phyloP scores from a whole-genome alignment of 2,797 vertebrate genomes.

The Halcyon leucocephala region DNA sequence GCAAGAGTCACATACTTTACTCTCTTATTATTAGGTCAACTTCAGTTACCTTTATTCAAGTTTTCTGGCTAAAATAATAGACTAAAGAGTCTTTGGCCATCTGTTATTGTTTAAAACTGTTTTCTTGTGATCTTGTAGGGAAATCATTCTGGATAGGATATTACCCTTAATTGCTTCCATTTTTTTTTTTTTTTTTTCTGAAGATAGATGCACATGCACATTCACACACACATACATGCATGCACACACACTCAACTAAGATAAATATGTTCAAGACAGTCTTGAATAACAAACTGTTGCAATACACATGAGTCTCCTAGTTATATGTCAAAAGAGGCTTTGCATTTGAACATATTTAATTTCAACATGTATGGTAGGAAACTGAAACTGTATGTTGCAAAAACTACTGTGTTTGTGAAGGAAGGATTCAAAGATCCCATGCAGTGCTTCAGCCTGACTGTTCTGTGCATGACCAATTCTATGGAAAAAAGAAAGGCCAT shows the following conservation, averaged over 20 bases:
- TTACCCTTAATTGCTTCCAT: not conserved
- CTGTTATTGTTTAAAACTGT: not conserved
- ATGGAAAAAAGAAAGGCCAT: not conserved
- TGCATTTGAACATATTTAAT: not conserved
- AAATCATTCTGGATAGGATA: not conserved
- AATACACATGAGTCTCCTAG: not conserved
- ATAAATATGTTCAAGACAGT: not conserved
- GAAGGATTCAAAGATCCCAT: not conserved
- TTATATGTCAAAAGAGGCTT: not conserved
- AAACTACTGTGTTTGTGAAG: not conserved
- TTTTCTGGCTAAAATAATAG: not conserved
- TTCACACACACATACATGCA: not conserved
- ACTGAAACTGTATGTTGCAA: not conserved
- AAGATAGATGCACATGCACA: not conserved
- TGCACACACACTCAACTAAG: not conserved
- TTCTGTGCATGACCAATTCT: not conserved
- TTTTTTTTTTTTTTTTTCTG: not conserved
- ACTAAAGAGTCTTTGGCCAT: not conserved
- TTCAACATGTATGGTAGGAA: not conserved
- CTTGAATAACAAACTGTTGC: not conserved
- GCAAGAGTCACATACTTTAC: not conserved
- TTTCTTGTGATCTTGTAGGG: not conserved
- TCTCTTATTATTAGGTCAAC: not conserved
- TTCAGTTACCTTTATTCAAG: not conserved
- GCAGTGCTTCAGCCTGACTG: not conserved